Base-by-base conservation (phyloP, 2,888 invertebrate species). In the Sphecodes monilicornis region DNA sequence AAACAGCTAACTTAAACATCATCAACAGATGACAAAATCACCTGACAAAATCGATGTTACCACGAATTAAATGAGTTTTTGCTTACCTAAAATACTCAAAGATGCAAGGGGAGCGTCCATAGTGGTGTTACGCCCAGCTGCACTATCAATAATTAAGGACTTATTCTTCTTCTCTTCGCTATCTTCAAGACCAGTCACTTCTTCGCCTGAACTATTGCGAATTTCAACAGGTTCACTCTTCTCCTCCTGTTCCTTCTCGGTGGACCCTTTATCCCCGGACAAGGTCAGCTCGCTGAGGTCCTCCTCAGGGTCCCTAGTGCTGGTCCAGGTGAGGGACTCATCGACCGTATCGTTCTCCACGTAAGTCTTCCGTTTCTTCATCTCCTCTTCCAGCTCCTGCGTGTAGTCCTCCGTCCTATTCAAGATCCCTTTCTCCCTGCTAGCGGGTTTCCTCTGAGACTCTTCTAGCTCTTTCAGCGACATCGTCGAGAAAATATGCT, bases 371-470 rank as follows among this genome's bases (percentile, higher is more conserved):
- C 85, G 84, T 80, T 90, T 85, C 50, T 81, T 80, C 29, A 82
- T 76, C 54, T 90, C 89, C 1, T 89, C 88, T 18, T 85, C 84
- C 18, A 85, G 83, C 26, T 78, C 68, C 13, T 85, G 72, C 13
- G 76, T 69, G 57, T 85, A 85, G 36, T 90, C 87, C 16, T 86
- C 75, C 11, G 86, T 83, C 26, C 71, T 84, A 41, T 87, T 86
- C 36, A 46, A 22, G 11, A 76, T 36, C 36, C 77, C 72, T 18
- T 74, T 54, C 39, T 74, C 39, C 18, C 68, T 66, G 13, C 11
- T 18, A 18, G 68, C 39, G 10, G 29, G 6, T 41, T 83, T 76
- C n/a, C 70, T 80, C n/a, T 80, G 70, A 22, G 16, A 32, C 2
- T 82, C 60, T 8, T 77, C 86, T 1, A 66, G 36, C 46, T 70